Evolutionary conservation across 1,140 invertebrate genomes (phyloP).

Genomic region (Chelonus insularis): DNA sequence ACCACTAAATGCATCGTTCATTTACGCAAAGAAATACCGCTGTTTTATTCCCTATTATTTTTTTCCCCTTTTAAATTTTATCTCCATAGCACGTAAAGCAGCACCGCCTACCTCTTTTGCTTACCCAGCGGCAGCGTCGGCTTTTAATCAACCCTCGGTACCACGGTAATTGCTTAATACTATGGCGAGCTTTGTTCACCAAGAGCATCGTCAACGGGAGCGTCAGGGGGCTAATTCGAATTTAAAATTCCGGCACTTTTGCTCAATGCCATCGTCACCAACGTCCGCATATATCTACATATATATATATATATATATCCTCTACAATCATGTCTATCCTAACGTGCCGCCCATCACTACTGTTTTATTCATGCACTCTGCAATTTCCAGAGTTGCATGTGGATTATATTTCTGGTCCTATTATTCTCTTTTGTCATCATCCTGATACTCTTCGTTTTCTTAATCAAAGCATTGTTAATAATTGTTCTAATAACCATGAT

Average conservation of each 20-base stretch:
- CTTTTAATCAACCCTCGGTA: constrained; percentile 33
- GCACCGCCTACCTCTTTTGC: constrained; percentile 26
- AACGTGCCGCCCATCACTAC: too few relatives aligned
- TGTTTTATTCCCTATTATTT: not conserved
- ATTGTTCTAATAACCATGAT: too few relatives aligned
- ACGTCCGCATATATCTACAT: too few relatives aligned
- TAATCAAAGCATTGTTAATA: too few relatives aligned
- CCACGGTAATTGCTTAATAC: constrained; percentile 32
- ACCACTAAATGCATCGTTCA: not conserved
- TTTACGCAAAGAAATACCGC: not conserved
- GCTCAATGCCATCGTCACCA: too few relatives aligned
- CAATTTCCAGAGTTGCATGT: too few relatives aligned
- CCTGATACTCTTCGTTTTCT: too few relatives aligned
- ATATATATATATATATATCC: not conserved
- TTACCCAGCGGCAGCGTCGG: constrained; percentile 25
- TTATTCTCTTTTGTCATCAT: too few relatives aligned
- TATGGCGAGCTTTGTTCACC: constrained; percentile 28
- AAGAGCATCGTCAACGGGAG: constrained; percentile 13
- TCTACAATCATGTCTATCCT: not conserved
- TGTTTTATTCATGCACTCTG: too few relatives aligned
- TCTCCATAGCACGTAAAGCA: constrained; percentile 3
- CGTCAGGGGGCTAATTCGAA: constrained; percentile 26
- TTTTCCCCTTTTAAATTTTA: constrained; percentile 7
- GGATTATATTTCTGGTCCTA: too few relatives aligned
- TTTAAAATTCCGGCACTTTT: constrained; percentile 25